These are phyloP conservation scores for Neoascia interrupta DNA, from an alignment of 2,888 invertebrate genomes.

Conservation along the genomic window DNA sequence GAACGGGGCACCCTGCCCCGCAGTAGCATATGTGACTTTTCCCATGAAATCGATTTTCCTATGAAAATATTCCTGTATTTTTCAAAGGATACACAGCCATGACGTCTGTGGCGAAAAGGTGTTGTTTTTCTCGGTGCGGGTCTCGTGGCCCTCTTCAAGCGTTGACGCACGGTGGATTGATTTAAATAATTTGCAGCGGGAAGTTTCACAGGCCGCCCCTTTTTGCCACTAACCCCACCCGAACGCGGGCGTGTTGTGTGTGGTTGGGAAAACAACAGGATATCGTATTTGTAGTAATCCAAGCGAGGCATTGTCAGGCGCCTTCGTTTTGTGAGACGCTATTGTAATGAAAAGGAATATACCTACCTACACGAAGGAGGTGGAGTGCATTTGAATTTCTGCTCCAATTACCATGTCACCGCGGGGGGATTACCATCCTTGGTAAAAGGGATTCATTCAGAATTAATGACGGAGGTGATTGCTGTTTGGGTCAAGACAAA, in stretches of 20 bases:
- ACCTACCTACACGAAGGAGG: neutral
- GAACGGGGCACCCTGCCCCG: neutral
- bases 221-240: constrained; percentile 43
- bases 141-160: constrained; percentile 13
- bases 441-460: no score
- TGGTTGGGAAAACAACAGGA: constrained; percentile 18
- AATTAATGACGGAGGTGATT: no score
- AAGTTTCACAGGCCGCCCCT: constrained; percentile 46
- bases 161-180: constrained; percentile 43
- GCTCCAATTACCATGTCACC: constrained; percentile 47
- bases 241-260: neutral
- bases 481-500: no score
- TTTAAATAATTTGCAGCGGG: constrained; percentile 62
- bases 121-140: constrained; percentile 29
- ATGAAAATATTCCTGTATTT: constrained; percentile 48
- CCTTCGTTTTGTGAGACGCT: no score
- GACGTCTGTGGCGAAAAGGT: constrained; percentile 7
- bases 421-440: no score
- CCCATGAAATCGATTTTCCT: constrained; percentile 67
- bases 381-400: constrained; percentile 29
- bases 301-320: constrained; percentile 17
- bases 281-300: constrained; percentile 15
- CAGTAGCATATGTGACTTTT: constrained; percentile 60
- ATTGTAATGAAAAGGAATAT: constrained; percentile 15
- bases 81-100: constrained; percentile 13